Percentiles rank a stretch among this genome's conserved stretches.
phyloP scores from a whole-genome alignment of 2,888 invertebrate species.

The Prosopocoilus inquinatus region DNA sequence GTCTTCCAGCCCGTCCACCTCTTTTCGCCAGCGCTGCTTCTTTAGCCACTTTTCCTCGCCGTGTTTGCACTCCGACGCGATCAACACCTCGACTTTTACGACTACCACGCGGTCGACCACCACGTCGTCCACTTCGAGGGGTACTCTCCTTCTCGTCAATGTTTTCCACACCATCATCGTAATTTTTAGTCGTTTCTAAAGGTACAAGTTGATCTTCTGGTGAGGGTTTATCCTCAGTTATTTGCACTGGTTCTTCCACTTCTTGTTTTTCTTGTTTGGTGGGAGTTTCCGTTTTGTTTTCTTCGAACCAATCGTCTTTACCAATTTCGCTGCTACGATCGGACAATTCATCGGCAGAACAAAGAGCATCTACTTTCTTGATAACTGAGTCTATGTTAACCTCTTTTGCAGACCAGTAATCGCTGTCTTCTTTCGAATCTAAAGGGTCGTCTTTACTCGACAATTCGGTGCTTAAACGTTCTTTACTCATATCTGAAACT shows the following conservation, averaged over 20 bases:
- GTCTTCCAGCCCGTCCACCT: constrained; percentile 53
- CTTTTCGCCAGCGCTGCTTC: constrained; percentile 37
- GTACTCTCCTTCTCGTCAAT: constrained; percentile 29
- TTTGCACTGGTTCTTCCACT: not conserved
- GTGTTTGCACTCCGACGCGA: constrained; percentile 56
- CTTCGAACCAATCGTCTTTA: constrained; percentile 23
- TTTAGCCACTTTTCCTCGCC: constrained; percentile 52
- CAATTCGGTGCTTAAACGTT: constrained; percentile 43
- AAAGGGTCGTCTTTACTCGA: constrained; percentile 50
- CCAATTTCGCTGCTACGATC: constrained; percentile 41
- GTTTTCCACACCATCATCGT: constrained; percentile 36
- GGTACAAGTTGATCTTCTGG: constrained; percentile 17
- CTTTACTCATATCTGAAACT: constrained; percentile 44
- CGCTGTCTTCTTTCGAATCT: constrained; percentile 65
- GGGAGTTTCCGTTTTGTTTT: constrained; percentile 7
- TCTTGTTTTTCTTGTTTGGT: constrained; percentile 18
- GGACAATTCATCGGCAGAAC: constrained; percentile 53
- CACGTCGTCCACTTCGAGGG: constrained; percentile 25
- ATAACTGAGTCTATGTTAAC: constrained; percentile 80
- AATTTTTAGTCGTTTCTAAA: constrained; percentile 12
- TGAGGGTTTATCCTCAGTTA: constrained; percentile 16
- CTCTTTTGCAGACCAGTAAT: constrained; percentile 77
- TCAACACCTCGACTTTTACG: constrained; percentile 46
- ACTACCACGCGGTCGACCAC: constrained; percentile 33
- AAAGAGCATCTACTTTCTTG: constrained; percentile 71